These are phyloP conservation scores for Hirudo medicinalis DNA, from an alignment of 1,140 invertebrate genomes.

Conservation along the genomic window DNA sequence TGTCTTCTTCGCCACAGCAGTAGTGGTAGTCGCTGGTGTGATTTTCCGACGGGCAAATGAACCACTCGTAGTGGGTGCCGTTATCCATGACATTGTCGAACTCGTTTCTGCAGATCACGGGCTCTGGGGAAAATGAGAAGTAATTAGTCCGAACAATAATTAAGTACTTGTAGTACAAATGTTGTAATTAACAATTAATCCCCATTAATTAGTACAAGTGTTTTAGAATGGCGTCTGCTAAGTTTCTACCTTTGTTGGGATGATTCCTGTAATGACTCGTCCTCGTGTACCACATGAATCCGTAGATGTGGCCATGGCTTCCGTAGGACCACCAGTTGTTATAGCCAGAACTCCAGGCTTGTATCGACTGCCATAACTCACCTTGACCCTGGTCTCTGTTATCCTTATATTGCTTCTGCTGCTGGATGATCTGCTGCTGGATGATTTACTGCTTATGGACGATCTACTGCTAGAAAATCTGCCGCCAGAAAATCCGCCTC, in stretches of 20 bases:
- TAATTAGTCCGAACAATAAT: too few species aligned
- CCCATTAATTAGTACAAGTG: too few species aligned
- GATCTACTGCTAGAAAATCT: too few species aligned
- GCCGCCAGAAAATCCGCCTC: too few species aligned
- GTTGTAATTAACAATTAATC: too few species aligned
- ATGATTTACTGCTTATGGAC: too few species aligned
- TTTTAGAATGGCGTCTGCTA: too few species aligned
- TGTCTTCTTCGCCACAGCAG: conserved; percentile 11
- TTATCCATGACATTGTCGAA: conserved; percentile 17
- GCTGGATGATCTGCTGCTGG: too few species aligned
- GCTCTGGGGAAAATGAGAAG: neutral
- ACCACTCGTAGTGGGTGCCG: conserved; percentile 15
- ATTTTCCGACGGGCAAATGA: conserved; percentile 5
- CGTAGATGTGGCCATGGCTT: neutral
- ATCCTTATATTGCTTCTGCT: too few species aligned
- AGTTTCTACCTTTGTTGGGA: neutral
- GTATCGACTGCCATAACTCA: too few species aligned
- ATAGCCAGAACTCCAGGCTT: neutral
- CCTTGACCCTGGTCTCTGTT: too few species aligned
- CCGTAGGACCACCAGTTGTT: neutral
- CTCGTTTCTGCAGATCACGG: conserved; percentile 13
- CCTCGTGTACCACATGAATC: neutral
- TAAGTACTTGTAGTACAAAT: too few species aligned
- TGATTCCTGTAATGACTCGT: neutral
- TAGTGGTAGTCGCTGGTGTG: conserved; percentile 4